Base-by-base conservation (phyloP, 2,113 vertebrate species). In the Microtus oregoni region DNA sequence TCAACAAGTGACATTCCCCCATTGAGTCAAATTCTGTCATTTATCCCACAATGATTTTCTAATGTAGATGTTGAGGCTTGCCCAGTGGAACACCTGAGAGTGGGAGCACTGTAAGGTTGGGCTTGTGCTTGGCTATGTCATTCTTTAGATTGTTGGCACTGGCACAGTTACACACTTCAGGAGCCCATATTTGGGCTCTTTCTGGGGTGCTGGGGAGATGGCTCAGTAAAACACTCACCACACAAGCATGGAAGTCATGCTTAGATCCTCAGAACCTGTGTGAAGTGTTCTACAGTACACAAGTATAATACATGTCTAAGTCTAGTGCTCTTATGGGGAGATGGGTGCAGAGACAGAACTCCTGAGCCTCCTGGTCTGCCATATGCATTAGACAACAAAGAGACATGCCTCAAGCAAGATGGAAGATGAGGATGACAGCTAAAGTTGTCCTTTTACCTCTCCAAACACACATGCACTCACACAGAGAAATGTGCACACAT, bases 121-220 rank as follows among this genome's bases (percentile, higher is more conserved):
- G n/a, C 58, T 58, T 58, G 58, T n/a, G 5, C 26, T 58, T 55
- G 22, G 14, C 12, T 77, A 65, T 67, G 19, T 26, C 58, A 61
- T 79, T 96, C n/a, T 90, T 90, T 52, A 94, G 8, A 85, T 96
- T 94, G 17, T 58, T 44, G 4, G 70, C 75, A 75, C 13, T 75
- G 77, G 9, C 20, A 24, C 22, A 86, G 38, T 65, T 94, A 28
- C 55, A 52, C 30, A 76, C 22, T 85, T 32, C 3, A 1, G 7
- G 8, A 86, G 6, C 44, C 70, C 86, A 67, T 26, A 72, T 24
- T 79, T 83, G 5, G 63, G 75, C 41, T 73, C 9, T 20, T 47
- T 58, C 44, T 38, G 32, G 35, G 41, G 38, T 67, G 15, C 41
- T 32, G 24, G 41, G 28, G 28, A 47, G 28, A 47, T 68, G 63